Base-by-base conservation (phyloP, 2,797 vertebrate genomes). In the Sebastes flavidus region DNA sequence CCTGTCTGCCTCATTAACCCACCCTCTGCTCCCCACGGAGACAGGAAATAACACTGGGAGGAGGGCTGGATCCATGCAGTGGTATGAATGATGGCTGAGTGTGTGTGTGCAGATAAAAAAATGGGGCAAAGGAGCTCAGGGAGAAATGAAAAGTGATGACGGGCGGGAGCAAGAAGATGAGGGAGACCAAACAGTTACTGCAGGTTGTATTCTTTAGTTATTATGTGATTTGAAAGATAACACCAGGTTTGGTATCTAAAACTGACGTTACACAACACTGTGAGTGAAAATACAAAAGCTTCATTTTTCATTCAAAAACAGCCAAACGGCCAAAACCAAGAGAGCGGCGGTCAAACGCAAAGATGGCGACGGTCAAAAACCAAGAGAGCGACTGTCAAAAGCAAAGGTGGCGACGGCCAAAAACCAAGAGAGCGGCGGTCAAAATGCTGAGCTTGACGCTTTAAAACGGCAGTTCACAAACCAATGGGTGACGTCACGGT, bases 1-100 rank as follows among this genome's bases (percentile, higher is more conserved):
- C 83, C 83, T 52, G 67, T 89, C 75, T 88, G 91, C 90, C 86
- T 94, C 93, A 94, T 95, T 94, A 94, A 89, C 55, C 88, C 81
- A 72, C 80, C 72, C 82, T 84, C 69, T 66, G 78, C 75, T 84
- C 90, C 92, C 88, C 79, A 77, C 13, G 34, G 89, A 90, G 91
- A 78, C 87, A 66, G 86, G 91, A 90, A 92, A 87, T 86, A 91
- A 82, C 78, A 82, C 71, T 24, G 22, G 83, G 80, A 84, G 83
- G 84, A 86, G 86, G 71, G 49, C 74, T 72, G 75, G 81, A 83
- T 80, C 74, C 86, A 82, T 60, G 75, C 54, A 78, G 72, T 2
- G 58, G 58, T 78, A 72, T 82, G 78, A 85, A 71, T 81, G 76
- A 82, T 72, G 63, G 13, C 11, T 34, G 36, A 67, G 34, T 73